Conservation (phyloP, 2,888 invertebrate genomes). For the Liopterus haemorrhoidalis region DNA sequence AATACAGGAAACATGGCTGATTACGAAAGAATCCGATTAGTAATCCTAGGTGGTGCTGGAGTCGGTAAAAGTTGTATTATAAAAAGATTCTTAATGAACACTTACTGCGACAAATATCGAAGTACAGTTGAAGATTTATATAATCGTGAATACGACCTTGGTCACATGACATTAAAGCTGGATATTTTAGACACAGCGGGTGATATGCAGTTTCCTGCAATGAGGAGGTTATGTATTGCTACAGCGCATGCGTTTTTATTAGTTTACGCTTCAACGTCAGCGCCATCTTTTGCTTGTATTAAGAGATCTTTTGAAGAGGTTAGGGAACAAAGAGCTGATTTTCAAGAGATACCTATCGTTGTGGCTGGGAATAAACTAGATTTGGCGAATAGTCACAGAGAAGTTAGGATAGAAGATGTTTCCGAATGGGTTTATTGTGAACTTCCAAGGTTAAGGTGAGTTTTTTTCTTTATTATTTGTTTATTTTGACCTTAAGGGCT, state of each 20-base stretch:
- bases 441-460: conserved; percentile 62
- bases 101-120: conserved; percentile 73
- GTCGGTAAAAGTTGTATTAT: conserved; percentile 84
- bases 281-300: conserved; percentile 64
- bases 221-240: conserved; percentile 79
- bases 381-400: conserved; percentile 61
- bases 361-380: conserved; percentile 83
- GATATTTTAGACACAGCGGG: conserved; percentile 79
- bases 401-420: conserved; percentile 71
- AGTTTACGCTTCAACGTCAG: conserved; percentile 75
- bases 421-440: conserved; percentile 76
- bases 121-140: conserved; percentile 86
- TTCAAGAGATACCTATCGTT: conserved; percentile 75
- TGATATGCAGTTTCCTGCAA: conserved; percentile 84
- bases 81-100: conserved; percentile 71
- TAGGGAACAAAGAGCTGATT: conserved; percentile 69
- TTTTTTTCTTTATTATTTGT: not conserved
- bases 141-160: conserved; percentile 75
- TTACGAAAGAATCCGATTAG: conserved; percentile 73
- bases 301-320: conserved; percentile 77
- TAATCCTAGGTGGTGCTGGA: conserved; percentile 73
- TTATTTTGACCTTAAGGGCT: too few species aligned
- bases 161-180: conserved; percentile 66
- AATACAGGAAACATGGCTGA: conserved; percentile 57
- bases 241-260: conserved; percentile 84